Conservation (phyloP, 2,113 vertebrate species). For the Glaucidium brasilianum region DNA sequence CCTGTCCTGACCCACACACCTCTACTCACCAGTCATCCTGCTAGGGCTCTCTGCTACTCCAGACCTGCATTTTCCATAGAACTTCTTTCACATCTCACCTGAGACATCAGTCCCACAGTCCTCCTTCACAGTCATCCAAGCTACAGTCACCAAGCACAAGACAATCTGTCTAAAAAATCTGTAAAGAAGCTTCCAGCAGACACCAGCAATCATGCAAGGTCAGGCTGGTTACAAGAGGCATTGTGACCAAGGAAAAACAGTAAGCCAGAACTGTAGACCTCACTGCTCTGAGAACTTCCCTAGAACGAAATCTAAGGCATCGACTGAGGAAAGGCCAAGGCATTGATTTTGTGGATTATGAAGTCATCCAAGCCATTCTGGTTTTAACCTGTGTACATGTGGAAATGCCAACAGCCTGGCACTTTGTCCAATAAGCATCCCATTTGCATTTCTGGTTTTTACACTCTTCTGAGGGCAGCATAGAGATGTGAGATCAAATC, state of each 20-base stretch:
- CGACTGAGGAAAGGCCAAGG: neutral
- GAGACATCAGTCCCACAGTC: neutral
- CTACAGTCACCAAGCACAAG: neutral
- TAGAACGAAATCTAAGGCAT: neutral
- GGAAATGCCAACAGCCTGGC: neutral
- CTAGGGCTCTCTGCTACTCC: neutral
- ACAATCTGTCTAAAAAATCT: neutral
- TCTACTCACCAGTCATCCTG: neutral
- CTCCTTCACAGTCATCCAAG: neutral
- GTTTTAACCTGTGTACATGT: neutral
- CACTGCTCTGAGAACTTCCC: neutral
- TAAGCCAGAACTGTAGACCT: neutral
- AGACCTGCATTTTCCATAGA: neutral
- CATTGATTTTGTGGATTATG: neutral
- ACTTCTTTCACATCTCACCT: neutral
- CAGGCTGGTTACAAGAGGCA: neutral
- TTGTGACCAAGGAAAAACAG: neutral
- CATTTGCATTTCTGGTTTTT: neutral
- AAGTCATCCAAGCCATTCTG: constrained; percentile 19
- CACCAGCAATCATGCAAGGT: neutral
- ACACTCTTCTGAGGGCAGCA: neutral
- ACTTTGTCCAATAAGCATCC: neutral
- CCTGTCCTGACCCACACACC: neutral
- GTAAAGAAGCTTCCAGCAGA: neutral
- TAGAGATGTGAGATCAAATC: neutral